These are phyloP conservation scores for Hypocryptadius cinnamomeus DNA, from an alignment of 2,113 vertebrate species.

Conservation along the genomic window DNA sequence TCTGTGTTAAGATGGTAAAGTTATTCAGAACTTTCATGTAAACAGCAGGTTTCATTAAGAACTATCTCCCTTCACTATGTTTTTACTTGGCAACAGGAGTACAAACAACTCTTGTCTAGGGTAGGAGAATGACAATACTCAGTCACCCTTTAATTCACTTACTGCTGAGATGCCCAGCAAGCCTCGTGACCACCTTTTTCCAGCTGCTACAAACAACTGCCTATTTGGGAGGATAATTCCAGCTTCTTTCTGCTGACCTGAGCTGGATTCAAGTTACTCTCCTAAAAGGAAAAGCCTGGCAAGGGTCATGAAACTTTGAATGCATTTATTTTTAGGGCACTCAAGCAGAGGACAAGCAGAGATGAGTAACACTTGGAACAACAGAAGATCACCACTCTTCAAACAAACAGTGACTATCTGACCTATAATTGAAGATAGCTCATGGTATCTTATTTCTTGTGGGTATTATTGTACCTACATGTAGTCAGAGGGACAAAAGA, in stretches of 20 bases:
- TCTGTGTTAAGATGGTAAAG: background rate
- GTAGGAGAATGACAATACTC: background rate
- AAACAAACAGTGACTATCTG: background rate
- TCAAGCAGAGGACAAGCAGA: background rate
- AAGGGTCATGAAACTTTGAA: background rate
- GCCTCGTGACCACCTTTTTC: background rate
- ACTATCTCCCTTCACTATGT: accelerated
- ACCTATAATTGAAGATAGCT: background rate
- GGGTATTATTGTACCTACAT: background rate
- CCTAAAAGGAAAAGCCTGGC: background rate
- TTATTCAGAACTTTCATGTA: background rate
- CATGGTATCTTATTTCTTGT: background rate
- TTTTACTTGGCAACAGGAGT: background rate
- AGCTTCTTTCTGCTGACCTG: background rate
- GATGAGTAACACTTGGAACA: background rate
- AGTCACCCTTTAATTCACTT: background rate
- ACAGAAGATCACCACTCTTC: background rate
- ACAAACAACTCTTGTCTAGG: background rate
- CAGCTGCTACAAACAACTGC: background rate
- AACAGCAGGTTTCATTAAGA: background rate
- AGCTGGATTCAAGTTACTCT: background rate
- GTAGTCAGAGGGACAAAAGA: background rate
- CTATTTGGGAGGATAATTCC: background rate
- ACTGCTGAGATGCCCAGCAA: background rate
- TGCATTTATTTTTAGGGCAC: background rate